Conservation (phyloP, 2,888 invertebrate species). For the Trissoscelio sp. region DNA sequence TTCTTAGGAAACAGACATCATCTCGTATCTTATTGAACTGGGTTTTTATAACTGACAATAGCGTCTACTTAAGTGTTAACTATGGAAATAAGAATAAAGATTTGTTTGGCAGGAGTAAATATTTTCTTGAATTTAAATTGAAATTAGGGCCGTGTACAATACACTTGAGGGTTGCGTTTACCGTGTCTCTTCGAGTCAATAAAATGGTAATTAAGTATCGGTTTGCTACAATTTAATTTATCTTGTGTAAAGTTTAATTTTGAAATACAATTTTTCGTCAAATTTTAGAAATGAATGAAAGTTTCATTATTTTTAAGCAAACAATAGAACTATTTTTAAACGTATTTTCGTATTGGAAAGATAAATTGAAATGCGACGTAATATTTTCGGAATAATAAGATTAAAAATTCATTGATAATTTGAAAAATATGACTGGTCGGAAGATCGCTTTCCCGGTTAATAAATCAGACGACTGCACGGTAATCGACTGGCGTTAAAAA, state of each 20-base stretch:
- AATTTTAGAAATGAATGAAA: too few species aligned
- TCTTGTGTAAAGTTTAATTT: neutral
- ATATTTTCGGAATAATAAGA: neutral
- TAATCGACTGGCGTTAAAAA: constrained; percentile 13
- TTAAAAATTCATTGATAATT: constrained; percentile 8
- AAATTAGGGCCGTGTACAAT: constrained; percentile 26
- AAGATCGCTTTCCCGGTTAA: neutral
- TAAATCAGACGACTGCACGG: constrained; percentile 1
- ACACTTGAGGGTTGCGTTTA: constrained; percentile 8
- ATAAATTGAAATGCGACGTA: neutral
- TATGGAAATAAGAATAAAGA: constrained; percentile 1
- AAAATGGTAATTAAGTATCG: constrained; percentile 43
- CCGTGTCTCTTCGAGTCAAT: constrained; percentile 23
- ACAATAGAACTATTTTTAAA: too few species aligned
- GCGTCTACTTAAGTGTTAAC: constrained; percentile 4
- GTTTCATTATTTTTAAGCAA: too few species aligned
- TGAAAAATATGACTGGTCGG: neutral
- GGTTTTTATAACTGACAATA: constrained; percentile 8
- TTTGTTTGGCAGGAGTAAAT: constrained; percentile 42
- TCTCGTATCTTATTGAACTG: neutral
- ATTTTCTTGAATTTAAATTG: constrained; percentile 50
- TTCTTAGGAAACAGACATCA: neutral
- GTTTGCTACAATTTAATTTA: constrained; percentile 9
- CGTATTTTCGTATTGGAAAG: too few species aligned
- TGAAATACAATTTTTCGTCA: too few species aligned